These are phyloP conservation scores for Diphyllodes magnificus DNA, from an alignment of 2,113 vertebrate species.

Conservation along the genomic window DNA sequence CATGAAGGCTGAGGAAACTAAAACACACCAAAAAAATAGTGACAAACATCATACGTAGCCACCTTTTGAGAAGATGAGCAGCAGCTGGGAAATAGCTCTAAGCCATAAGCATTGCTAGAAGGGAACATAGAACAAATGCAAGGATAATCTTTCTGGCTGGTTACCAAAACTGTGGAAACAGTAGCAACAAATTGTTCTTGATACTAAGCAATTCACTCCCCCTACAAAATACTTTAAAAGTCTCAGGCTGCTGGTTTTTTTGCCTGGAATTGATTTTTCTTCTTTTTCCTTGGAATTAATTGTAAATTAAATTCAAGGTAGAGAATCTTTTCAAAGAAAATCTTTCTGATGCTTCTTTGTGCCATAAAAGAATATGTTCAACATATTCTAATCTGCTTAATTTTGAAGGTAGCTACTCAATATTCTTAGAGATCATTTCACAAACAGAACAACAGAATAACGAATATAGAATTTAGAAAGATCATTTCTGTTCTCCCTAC, in stretches of 20 bases:
- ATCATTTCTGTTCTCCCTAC: not conserved
- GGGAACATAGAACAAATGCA: not conserved
- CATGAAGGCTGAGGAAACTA: slow-evolving; percentile 8
- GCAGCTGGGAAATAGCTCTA: slow-evolving; percentile 15
- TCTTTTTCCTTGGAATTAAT: not conserved
- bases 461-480: not conserved
- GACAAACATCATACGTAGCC: not conserved
- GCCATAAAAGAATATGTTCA: not conserved
- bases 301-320: not conserved
- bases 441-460: not conserved
- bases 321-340: not conserved
- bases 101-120: not conserved
- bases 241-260: not conserved
- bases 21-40: not conserved
- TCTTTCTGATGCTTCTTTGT: not conserved
- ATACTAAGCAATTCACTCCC: not conserved
- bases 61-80: not conserved
- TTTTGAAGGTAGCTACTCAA: not conserved
- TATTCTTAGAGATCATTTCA: not conserved
- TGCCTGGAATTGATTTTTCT: not conserved
- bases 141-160: not conserved
- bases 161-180: not conserved
- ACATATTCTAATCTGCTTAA: not conserved
- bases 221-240: not conserved
- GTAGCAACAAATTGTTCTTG: not conserved